Percentiles rank a stretch among this genome's conserved stretches.
Evolutionary conservation across 2,888 invertebrate species (phyloP).

Genomic region (Nipponacmea schrenckii): DNA sequence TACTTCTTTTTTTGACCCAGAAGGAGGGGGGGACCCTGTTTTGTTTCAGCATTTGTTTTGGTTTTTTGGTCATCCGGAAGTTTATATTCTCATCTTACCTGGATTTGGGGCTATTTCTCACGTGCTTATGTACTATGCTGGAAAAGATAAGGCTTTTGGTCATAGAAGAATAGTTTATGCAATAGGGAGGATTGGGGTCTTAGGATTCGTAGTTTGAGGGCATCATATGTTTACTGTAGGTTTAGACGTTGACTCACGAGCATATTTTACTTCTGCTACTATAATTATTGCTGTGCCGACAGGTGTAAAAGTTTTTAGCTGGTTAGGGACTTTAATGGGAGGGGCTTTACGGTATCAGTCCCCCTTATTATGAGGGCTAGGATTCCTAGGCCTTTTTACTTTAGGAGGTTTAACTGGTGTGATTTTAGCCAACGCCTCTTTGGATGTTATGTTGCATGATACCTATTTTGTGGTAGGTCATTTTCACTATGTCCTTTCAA

Average conservation of each 20-base stretch:
- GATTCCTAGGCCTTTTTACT: constrained; percentile 83
- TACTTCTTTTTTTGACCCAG: constrained; percentile 84
- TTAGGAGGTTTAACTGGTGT: constrained; percentile 74
- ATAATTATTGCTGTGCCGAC: constrained; percentile 87
- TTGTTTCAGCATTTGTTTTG: constrained; percentile 86
- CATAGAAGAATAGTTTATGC: constrained; percentile 83
- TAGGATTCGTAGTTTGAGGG: constrained; percentile 87
- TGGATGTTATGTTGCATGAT: constrained; percentile 83
- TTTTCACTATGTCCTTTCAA: constrained; percentile 84
- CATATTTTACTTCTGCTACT: constrained; percentile 85
- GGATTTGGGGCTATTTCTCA: constrained; percentile 86
- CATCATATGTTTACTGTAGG: constrained; percentile 88
- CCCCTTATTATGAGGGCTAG: constrained; percentile 76
- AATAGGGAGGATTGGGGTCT: constrained; percentile 82
- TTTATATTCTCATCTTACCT: constrained; percentile 86
- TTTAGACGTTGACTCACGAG: constrained; percentile 85
- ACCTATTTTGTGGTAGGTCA: constrained; percentile 88
- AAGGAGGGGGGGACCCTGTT: constrained; percentile 83
- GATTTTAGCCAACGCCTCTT: constrained; percentile 75
- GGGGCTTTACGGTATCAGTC: constrained; percentile 74
- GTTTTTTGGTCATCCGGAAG: constrained; percentile 89
- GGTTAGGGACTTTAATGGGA: constrained; percentile 74
- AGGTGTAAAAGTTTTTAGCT: constrained; percentile 85
- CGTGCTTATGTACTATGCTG: constrained; percentile 74
- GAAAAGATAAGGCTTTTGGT: constrained; percentile 81